phyloP scores from a whole-genome alignment of 2,888 invertebrate species.

The Cetonia aurata region DNA sequence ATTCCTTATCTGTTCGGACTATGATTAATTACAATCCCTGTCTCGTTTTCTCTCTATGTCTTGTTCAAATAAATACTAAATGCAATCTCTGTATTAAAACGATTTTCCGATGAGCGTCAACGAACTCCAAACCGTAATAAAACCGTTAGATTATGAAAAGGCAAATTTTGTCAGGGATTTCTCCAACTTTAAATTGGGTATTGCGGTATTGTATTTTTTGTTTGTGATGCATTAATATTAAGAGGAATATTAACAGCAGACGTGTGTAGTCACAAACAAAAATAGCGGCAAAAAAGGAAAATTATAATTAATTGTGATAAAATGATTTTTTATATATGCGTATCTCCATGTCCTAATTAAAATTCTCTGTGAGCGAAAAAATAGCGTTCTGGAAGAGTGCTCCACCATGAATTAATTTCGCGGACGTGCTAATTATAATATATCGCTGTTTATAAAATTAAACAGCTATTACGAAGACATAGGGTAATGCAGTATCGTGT shows the following conservation, averaged over 20 bases:
- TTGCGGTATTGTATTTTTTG: no score
- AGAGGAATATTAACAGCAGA: no score
- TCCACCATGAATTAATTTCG: slow-evolving; percentile 35
- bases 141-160: no score
- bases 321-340: slow-evolving; percentile 29
- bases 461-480: slow-evolving; percentile 29
- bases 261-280: no score
- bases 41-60: slow-evolving; percentile 22
- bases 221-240: no score
- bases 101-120: no score
- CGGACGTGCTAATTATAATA: slow-evolving; percentile 33
- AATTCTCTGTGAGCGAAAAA: slow-evolving; percentile 31
- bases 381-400: slow-evolving; percentile 18
- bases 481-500: slow-evolving; percentile 13
- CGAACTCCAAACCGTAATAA: no score
- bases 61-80: neutral
- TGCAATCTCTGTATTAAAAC: no score
- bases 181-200: no score
- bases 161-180: no score
- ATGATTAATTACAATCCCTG: slow-evolving; percentile 22
- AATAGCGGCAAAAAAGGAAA: neutral
- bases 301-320: slow-evolving; percentile 35
- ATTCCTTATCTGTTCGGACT: slow-evolving; percentile 18
- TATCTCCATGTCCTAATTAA: slow-evolving; percentile 17
- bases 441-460: slow-evolving; percentile 31